A percentile compares a stretch with the other conserved stretches of the same genome.
Conservation (phyloP, 1,140 invertebrate genomes). For the Aphis craccivora region DNA sequence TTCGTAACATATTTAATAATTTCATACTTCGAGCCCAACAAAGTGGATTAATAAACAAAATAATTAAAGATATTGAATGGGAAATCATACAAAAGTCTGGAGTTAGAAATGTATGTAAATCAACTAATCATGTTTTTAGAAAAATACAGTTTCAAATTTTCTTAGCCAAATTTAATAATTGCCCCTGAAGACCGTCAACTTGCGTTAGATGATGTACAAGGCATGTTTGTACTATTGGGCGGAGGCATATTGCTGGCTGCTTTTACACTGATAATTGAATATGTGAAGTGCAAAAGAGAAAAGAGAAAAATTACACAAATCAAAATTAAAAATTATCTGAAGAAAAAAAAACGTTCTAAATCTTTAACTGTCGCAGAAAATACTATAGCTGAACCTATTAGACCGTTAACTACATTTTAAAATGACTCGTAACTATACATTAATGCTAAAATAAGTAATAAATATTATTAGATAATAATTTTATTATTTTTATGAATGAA, state of each 20-base stretch:
- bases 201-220: constrained; percentile 77
- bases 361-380: background rate
- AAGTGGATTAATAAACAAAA: constrained; percentile 72
- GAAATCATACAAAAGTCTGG: constrained; percentile 65
- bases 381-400: background rate
- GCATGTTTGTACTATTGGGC: constrained; percentile 77
- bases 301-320: background rate
- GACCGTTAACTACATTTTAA: constrained; percentile 33
- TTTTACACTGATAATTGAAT: constrained; percentile 61
- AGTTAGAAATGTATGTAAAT: constrained; percentile 26
- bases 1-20: constrained; percentile 68
- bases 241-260: constrained; percentile 71
- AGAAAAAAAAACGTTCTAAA: background rate
- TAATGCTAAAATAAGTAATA: background rate
- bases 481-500: background rate
- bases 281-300: background rate
- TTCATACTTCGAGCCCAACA: constrained; percentile 71
- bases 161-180: constrained; percentile 58
- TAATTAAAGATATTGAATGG: constrained; percentile 74
- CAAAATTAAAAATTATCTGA: background rate
- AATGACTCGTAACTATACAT: background rate
- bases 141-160: background rate
- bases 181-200: constrained; percentile 73
- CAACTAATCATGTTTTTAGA: background rate
- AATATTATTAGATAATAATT: background rate